Conservation (phyloP, 2,888 invertebrate species). For the Pyrrhia umbra region DNA sequence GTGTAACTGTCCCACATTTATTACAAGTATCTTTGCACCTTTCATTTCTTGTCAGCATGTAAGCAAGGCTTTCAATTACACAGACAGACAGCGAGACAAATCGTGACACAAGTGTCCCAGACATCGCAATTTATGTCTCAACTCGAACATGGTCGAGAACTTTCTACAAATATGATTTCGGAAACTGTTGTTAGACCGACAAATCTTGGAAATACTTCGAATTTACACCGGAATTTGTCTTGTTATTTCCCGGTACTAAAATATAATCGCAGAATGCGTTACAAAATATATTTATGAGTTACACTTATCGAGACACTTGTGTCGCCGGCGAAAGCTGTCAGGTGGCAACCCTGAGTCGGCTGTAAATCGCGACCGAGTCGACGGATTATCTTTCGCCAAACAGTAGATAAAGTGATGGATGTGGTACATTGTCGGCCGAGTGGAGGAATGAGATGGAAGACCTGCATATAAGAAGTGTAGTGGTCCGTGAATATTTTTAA, state of each 20-base stretch:
- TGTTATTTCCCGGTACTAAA: slow-evolving; percentile 43
- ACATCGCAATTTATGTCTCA: slow-evolving; percentile 51
- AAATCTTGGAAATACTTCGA: slow-evolving; percentile 33
- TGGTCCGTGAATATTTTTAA: slow-evolving; percentile 29
- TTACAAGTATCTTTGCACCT: slow-evolving; percentile 44
- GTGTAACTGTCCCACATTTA: slow-evolving; percentile 37
- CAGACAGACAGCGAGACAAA: slow-evolving; percentile 42
- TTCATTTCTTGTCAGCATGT: slow-evolving; percentile 57
- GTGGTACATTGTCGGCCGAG: slow-evolving; percentile 53
- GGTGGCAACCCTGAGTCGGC: slow-evolving; percentile 52
- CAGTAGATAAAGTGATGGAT: slow-evolving; percentile 75
- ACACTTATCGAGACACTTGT: slow-evolving; percentile 55
- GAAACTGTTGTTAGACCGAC: slow-evolving; percentile 19
- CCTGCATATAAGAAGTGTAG: slow-evolving; percentile 29
- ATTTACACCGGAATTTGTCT: slow-evolving; percentile 44
- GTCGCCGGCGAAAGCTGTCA: slow-evolving; percentile 57
- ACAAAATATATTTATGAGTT: slow-evolving; percentile 62
- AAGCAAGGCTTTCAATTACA: slow-evolving; percentile 58
- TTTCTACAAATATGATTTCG: slow-evolving; percentile 54
- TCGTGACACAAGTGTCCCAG: slow-evolving; percentile 58
- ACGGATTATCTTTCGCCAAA: slow-evolving; percentile 73
- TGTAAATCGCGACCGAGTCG: slow-evolving; percentile 66
- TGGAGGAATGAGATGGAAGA: slow-evolving; percentile 21
- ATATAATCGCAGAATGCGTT: slow-evolving; percentile 46
- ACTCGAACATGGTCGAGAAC: slow-evolving; percentile 30